These are phyloP conservation scores for Sterna hirundo DNA, from an alignment of 2,113 vertebrate species.

Conservation along the genomic window DNA sequence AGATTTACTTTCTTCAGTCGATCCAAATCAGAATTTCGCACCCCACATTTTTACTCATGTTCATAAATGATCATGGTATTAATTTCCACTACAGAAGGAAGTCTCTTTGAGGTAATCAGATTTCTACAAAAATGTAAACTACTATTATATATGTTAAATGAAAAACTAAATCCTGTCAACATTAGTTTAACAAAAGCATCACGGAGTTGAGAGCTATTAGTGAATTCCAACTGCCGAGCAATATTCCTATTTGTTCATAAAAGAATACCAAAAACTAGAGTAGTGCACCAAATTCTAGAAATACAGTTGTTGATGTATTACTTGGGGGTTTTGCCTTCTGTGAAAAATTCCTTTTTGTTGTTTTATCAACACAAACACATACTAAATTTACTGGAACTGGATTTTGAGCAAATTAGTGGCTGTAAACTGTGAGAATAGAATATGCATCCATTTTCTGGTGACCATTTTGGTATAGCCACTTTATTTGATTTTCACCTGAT, in stretches of 20 bases:
- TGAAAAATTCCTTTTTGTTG: background rate
- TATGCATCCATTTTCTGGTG: background rate
- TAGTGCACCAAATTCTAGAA: background rate
- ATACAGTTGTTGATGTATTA: background rate
- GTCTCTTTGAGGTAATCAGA: background rate
- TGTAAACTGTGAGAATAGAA: background rate
- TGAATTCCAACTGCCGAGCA: background rate
- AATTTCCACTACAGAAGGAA: background rate
- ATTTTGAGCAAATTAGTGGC: background rate
- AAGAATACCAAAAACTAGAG: background rate
- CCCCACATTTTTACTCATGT: background rate
- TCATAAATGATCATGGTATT: background rate
- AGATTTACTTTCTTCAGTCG: background rate
- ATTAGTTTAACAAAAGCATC: background rate
- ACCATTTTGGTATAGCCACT: background rate
- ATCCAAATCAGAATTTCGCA: background rate
- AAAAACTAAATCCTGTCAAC: background rate
- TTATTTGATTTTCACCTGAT: background rate
- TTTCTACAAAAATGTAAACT: background rate
- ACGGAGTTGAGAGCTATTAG: background rate
- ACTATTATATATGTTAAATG: background rate
- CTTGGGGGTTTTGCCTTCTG: background rate
- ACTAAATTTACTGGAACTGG: background rate
- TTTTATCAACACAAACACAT: background rate
- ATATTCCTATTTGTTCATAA: background rate